Conservation (phyloP, 2,797 vertebrate species). For the Pseudochirops cupreus region DNA sequence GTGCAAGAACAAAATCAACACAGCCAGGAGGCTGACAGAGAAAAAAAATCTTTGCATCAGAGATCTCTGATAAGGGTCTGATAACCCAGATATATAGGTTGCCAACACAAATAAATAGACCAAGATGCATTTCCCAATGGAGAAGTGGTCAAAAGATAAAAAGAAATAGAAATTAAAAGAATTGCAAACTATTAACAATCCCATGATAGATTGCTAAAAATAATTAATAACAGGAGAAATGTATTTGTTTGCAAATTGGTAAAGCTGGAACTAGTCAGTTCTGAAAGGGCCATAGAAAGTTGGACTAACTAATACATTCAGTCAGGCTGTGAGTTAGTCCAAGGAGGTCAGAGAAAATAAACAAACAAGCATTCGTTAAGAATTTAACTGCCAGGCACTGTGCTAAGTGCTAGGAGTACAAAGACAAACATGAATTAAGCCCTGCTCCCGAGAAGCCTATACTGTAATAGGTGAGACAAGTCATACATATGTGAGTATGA, state of each 20-base stretch:
- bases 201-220: background rate
- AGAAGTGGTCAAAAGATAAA: background rate
- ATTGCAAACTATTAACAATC: background rate
- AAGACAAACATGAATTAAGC: background rate
- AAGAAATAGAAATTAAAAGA: background rate
- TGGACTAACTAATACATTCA: background rate
- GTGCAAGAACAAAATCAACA: slow-evolving; percentile 18
- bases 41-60: background rate
- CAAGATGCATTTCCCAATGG: background rate
- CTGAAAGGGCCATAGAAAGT: background rate
- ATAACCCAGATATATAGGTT: background rate
- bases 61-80: background rate
- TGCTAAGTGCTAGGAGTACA: background rate
- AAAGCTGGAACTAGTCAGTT: background rate
- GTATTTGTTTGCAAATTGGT: background rate
- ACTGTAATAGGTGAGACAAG: background rate
- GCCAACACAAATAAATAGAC: background rate
- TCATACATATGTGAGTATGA: background rate
- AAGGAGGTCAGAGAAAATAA: background rate
- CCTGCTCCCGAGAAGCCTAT: background rate
- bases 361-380: background rate
- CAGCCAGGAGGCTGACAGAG: background rate
- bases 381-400: background rate
- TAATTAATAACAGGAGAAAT: background rate
- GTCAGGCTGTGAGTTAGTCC: background rate